Base-by-base conservation (phyloP, 2,113 vertebrate genomes). In the Silurus meridionalis region DNA sequence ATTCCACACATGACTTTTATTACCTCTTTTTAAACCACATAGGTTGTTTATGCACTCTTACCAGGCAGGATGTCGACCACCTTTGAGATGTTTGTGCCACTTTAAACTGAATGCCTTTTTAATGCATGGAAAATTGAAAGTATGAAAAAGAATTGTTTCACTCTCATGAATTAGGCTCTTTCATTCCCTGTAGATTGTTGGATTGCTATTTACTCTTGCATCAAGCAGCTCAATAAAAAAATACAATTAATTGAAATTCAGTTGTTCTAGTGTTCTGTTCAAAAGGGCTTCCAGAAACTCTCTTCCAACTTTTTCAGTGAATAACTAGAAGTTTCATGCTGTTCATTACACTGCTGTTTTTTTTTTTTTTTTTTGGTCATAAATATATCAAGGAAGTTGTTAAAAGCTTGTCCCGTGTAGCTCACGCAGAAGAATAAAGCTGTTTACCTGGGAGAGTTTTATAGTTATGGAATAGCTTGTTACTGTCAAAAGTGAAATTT, bases 141-240 rank as follows among this genome's bases (percentile, higher is more conserved):
- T 48, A 58, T 60, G 81, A 64, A 5, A 19, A 66, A 15, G 23
- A 13, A 79, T 53, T 72, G 17, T 37, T 89, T 69, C 82, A 60
- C 23, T 86, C 55, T 83, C 48, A 46, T 53, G 10, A 71, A 60
- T 77, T 87, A 72, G 48, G 71, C 61, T 53, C 11, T 17, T 28
- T 82, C 74, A 63, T 75, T 74, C 75, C 72, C 53, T 67, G 82
- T 86, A 74, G 88, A 82, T 72, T 37, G 55, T n/a, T 55, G n/a
- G 81, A 28, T 80, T 4, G 11, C 82, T 84, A 84, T 89, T 86
- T 82, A 86, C 88, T 78, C 78, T 77, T 78, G 53, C 72, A 84
- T 78, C 72, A 67, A 74, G 74, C 66, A 85, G 21, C 83, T 85
- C 63, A 69, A 89, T 84, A 84, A 89, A 89, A 69, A 81, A 63